These are phyloP conservation scores for Phoenicopterus ruber DNA, from an alignment of 2,113 vertebrate species.

Conservation along the genomic window DNA sequence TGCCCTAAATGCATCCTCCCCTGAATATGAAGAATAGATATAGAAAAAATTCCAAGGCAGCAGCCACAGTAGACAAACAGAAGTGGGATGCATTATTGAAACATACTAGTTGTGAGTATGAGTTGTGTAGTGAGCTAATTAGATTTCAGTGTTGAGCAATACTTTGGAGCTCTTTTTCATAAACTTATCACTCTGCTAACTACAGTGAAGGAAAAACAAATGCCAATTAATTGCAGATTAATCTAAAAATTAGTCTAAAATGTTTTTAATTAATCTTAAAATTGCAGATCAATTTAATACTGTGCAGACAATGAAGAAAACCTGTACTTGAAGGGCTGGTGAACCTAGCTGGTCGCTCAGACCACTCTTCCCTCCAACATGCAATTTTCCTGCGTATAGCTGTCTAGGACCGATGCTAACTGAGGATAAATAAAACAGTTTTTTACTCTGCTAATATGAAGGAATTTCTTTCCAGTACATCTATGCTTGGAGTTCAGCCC, in stretches of 20 bases:
- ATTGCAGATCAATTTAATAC: neutral
- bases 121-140: neutral
- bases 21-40: neutral
- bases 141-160: neutral
- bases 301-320: neutral
- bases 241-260: neutral
- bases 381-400: neutral
- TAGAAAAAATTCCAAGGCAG: neutral
- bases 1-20: neutral
- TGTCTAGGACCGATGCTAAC: neutral
- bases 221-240: neutral
- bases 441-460: neutral
- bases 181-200: neutral
- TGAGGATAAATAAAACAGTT: neutral
- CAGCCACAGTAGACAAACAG: neutral
- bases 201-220: neutral
- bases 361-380: neutral
- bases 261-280: neutral
- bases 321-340: neutral
- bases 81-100: constrained; percentile 5
- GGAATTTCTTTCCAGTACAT: neutral
- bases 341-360: neutral
- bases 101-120: neutral
- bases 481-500: neutral
- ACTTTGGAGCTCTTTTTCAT: neutral